Evolutionary conservation across 2,888 invertebrate genomes (phyloP), one percentile per base, ranked within the genome.

Genomic region (Temnothorax unifasciatus): DNA sequence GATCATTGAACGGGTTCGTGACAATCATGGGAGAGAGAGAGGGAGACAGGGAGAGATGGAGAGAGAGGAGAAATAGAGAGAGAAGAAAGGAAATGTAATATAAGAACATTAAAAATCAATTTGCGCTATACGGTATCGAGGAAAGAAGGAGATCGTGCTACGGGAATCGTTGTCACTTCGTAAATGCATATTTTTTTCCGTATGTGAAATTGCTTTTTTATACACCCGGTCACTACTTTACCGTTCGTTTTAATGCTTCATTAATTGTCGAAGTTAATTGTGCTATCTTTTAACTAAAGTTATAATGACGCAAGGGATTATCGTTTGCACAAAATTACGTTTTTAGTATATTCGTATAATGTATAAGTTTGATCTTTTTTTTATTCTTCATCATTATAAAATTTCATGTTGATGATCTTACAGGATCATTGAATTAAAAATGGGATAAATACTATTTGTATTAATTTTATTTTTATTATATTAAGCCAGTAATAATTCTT

Each of bases 31-130:
- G 50, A 38, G 25, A 54, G 38, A 59, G 74, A 61, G 34, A 50
- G 8, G 13, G 15, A 52, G 8, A 15, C 13, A 69, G 50, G 2
- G 11, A 11, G 1, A n/a, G 69, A 68, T 5, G 5, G 1, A 13
- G 8, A 59, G 74, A 57, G 29, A 34, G 54, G 34, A 34, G 34
- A 34, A 0, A 34, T 6, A 34, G 34, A 41, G 15, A 61, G 11
- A 25, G 21, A 34, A 15, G 18, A 6, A 66, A 21, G 13, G 13
- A 68, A 61, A 75, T 38, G 52, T 69, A 84, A 89, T 86, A 85
- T 86, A 85, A 89, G 84, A 85, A 59, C 68, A 61, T 88, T 85
- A 86, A 86, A 87, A 88, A 89, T 85, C 85, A 86, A 88, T 87
- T 89, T 63, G 86, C 59, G 82, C 61, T 76, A 63, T 86, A 89